Percentiles rank a stretch among this genome's conserved stretches.
Conservation (phyloP, 2,797 vertebrate species). For the Catostomus latipinnis region DNA sequence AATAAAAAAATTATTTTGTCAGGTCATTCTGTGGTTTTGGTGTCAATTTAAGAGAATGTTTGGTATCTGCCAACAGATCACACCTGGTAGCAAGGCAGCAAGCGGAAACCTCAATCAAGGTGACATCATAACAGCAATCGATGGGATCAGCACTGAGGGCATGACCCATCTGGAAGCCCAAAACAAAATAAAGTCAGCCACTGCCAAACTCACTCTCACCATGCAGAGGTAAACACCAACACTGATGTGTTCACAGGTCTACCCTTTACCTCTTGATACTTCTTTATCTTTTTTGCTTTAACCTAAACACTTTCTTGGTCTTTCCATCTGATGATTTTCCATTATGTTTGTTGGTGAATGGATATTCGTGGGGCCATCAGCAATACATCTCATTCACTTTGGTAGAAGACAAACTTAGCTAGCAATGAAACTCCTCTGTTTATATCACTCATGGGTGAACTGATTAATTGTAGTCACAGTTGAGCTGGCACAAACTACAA, state of each 20-base stretch:
- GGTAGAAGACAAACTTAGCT: not conserved
- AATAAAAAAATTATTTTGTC: too few species aligned
- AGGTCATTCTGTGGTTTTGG: too few species aligned
- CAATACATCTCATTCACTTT: conserved; percentile 30
- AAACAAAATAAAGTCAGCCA: conserved; percentile 96
- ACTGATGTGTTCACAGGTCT: not conserved
- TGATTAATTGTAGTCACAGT: not conserved
- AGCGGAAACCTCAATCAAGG: conserved; percentile 91
- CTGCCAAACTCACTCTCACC: conserved; percentile 86
- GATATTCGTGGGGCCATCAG: conserved; percentile 4
- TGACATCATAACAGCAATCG: conserved; percentile 93
- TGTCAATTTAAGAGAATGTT: not conserved
- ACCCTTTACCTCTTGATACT: not conserved
- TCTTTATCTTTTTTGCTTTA: too few species aligned
- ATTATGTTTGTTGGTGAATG: not conserved
- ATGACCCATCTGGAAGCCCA: conserved; percentile 98
- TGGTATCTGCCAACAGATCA: conserved; percentile 81
- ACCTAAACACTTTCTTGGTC: not conserved
- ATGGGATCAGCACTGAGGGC: conserved; percentile 93
- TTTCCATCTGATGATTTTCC: not conserved
- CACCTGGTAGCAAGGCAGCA: conserved; percentile 90
- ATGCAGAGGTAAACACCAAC: conserved; percentile 87
- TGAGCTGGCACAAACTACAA: conserved; percentile 13
- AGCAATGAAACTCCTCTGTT: not conserved
- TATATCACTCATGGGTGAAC: conserved; percentile 17